Evolutionary conservation across 2,113 vertebrate species (phyloP), one percentile per base, ranked within the genome.

Genomic region (Callionymus lyra): DNA sequence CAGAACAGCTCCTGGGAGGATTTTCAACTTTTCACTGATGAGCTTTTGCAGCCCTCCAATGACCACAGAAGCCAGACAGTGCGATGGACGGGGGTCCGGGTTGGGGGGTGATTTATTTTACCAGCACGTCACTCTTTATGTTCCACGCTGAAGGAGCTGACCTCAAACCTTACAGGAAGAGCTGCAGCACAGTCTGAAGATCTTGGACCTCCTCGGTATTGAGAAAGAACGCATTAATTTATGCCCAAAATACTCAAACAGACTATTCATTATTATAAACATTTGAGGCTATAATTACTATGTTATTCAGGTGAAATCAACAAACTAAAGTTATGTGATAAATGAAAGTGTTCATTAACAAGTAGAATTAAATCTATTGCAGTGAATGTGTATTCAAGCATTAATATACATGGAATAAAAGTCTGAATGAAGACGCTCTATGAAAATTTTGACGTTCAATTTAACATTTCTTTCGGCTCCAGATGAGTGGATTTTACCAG

Each of bases 101-200:
- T 36, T 27, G n/a, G 56, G 50, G 58, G 46, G 54, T 81, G 74
- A 82, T 84, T 82, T 81, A 80, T 81, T 80, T 81, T 57, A 75
- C 65, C 65, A 56, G 46, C 61, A 41, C 67, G 65, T 81, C 76
- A 74, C 65, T 68, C 64, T 84, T 84, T 84, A 84, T 72, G 57
- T 65, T 55, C 69, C 65, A 62, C 68, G 56, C 62, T 52, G 62
- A 65, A 72, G 79, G 53, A 72, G 32, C n/a, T 61, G 58, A 73
- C 56, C 56, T 77, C 63, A 68, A 68, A 82, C 53, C 63, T 81
- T 83, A 85, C 62, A 50, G 38, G 80, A 83, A 80, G 58, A 72
- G 63, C 65, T 77, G 81, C 71, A 70, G 63, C 44, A 3, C 43
- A 44, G 53, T 76, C 70, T 82, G 63, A 54, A 4, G 21, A 27